Evolutionary conservation across 2,888 invertebrate genomes (phyloP).

Genomic region (Silvanus unidentatus): DNA sequence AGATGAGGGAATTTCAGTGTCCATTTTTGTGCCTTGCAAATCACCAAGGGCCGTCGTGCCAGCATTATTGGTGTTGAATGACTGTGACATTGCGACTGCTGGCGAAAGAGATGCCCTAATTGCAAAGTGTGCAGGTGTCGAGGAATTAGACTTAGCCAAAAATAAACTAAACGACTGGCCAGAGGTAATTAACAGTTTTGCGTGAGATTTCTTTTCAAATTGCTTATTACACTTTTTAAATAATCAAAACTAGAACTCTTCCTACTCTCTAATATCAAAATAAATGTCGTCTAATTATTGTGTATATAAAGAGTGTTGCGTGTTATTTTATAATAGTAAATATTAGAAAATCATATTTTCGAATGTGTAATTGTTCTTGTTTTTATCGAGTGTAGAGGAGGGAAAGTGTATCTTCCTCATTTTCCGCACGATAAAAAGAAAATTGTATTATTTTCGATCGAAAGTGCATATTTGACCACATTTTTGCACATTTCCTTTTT

Average conservation of each 20-base stretch:
- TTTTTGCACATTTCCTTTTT: too few species aligned
- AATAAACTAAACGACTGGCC: constrained; percentile 86
- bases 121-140: constrained; percentile 82
- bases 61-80: constrained; percentile 79
- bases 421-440: too few species aligned
- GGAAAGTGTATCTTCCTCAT: too few species aligned
- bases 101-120: constrained; percentile 75
- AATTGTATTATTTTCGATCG: too few species aligned
- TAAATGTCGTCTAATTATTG: neutral
- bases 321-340: too few species aligned
- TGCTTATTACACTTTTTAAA: too few species aligned
- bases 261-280: neutral
- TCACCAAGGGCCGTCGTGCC: constrained; percentile 73
- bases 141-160: constrained; percentile 89
- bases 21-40: constrained; percentile 81
- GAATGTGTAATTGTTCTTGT: too few species aligned
- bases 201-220: too few species aligned
- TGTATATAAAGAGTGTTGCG: neutral
- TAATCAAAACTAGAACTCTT: too few species aligned
- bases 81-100: constrained; percentile 85
- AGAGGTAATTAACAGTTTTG: constrained; percentile 58
- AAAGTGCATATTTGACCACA: too few species aligned
- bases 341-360: too few species aligned
- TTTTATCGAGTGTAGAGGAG: too few species aligned
- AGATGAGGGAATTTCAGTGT: constrained; percentile 66